Evolutionary conservation across 2,888 invertebrate genomes (phyloP), one percentile per base, ranked within the genome.

Genomic region (Lysandra coridon): DNA sequence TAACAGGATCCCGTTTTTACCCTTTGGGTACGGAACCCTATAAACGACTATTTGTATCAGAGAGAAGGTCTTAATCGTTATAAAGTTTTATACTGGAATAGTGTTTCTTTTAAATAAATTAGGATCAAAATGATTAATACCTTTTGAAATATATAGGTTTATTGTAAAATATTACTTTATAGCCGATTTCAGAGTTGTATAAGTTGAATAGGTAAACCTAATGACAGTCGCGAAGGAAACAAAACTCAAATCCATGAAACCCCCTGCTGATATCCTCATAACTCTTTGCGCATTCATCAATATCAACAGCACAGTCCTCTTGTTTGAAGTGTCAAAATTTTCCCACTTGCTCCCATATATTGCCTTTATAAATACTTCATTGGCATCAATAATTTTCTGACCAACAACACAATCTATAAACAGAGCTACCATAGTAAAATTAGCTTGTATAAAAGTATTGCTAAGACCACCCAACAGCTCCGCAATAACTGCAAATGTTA

Each of bases 361-460:
- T 33, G 69, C 33, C 1, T 37, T 14, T 4, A 69, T 33, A 17
- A 91, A 90, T 0, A 79, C 78, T 0, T 82, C 10, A 75, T 87
- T 87, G 0, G 90, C 89, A 17, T 91, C 89, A 78, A 88, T 86
- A 0, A 91, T 81, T 1, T 85, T 84, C 78, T 91, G 91, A 0
- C 91, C 91, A 1, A 84, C 84, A 1, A 86, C 84, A 80, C 90
- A 91, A 80, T 90, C 90, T 83, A 89, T 87, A 0, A 85, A 85
- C 3, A 91, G 33, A 14, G 30, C 14, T 37, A 69, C 69, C 69
- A 69, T 69, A 12, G 69, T 69, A 69, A 69, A 69, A 37, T 69
- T 69, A 1, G 69, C 69, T 69, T 69, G 69, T 14, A 69, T 17
- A 37, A 69, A 69, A 12, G 69, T 69, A 6, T 69, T 69, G 0